Evolutionary conservation across 1,140 invertebrate species (phyloP).

Genomic region (Chionoecetes opilio): DNA sequence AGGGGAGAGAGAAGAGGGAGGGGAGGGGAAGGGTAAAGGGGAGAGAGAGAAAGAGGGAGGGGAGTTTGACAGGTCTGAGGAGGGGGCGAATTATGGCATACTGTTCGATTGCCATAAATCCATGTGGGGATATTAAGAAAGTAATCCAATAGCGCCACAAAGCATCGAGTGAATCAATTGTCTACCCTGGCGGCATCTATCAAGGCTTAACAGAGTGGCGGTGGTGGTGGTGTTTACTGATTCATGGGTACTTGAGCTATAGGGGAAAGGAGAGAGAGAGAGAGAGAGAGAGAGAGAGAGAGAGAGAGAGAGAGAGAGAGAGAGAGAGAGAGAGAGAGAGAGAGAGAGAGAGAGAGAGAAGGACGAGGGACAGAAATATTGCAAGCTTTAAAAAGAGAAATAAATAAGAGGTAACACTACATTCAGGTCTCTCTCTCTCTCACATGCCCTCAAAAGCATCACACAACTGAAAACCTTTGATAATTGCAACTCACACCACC

Average conservation of each 20-base stretch:
- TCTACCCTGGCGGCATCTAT: not conserved
- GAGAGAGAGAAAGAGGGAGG: not conserved
- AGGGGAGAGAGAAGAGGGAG: not conserved
- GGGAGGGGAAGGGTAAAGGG: not conserved
- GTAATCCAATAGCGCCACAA: not conserved
- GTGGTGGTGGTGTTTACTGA: not conserved
- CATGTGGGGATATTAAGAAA: not conserved
- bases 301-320: constrained; percentile 52
- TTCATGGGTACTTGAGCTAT: not conserved
- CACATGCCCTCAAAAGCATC: not conserved
- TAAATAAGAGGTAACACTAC: not conserved
- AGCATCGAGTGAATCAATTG: not conserved
- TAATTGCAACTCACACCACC: no score
- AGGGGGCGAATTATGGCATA: not conserved
- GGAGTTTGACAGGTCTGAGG: not conserved
- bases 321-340: constrained; percentile 38
- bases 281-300: constrained; percentile 51
- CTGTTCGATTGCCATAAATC: not conserved
- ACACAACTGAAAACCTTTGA: no score
- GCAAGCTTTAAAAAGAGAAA: not conserved
- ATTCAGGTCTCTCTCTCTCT: not conserved
- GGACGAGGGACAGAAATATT: not conserved
- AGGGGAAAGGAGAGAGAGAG: not conserved
- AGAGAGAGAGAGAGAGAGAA: not conserved
- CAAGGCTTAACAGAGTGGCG: not conserved